A percentile compares a stretch with the other conserved stretches of the same genome.
Conservation (phyloP, 2,888 invertebrate genomes). For the Serripes groenlandicus region DNA sequence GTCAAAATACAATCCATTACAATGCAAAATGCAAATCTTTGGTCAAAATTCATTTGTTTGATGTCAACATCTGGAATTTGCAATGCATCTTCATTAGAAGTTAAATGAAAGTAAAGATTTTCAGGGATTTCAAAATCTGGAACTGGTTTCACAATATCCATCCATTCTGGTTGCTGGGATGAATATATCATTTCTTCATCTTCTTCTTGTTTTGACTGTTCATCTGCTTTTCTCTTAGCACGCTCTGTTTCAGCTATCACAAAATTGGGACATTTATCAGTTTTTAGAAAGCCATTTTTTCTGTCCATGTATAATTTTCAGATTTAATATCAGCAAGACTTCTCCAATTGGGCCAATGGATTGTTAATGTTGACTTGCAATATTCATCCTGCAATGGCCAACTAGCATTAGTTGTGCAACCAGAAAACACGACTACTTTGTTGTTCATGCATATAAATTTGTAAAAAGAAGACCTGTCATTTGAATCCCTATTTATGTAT, state of each 20-base stretch:
- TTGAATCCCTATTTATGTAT: constrained; percentile 44
- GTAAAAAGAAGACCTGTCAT: constrained; percentile 55
- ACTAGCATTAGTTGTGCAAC: constrained; percentile 35
- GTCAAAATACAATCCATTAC: constrained; percentile 54
- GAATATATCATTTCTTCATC: background rate
- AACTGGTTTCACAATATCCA: constrained; percentile 50
- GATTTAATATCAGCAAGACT: constrained; percentile 61
- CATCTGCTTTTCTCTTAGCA: constrained; percentile 38
- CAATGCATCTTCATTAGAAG: background rate
- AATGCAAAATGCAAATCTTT: constrained; percentile 62
- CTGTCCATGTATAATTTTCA: constrained; percentile 51
- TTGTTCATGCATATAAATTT: constrained; percentile 48
- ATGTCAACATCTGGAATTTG: constrained; percentile 51
- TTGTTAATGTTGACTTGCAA: constrained; percentile 50
- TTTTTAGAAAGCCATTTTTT: constrained; percentile 51
- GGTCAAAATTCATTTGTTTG: constrained; percentile 55
- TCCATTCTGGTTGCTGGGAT: constrained; percentile 65
- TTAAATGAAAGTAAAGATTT: background rate
- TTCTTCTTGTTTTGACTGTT: constrained; percentile 33
- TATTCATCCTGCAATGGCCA: constrained; percentile 68
- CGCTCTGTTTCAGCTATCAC: constrained; percentile 60
- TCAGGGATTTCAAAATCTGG: constrained; percentile 14
- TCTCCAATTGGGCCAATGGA: constrained; percentile 66
- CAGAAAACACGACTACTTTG: constrained; percentile 57
- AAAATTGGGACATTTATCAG: constrained; percentile 55